These are phyloP conservation scores for Lysandra bellargus DNA, from an alignment of 2,888 invertebrate genomes.

Conservation along the genomic window DNA sequence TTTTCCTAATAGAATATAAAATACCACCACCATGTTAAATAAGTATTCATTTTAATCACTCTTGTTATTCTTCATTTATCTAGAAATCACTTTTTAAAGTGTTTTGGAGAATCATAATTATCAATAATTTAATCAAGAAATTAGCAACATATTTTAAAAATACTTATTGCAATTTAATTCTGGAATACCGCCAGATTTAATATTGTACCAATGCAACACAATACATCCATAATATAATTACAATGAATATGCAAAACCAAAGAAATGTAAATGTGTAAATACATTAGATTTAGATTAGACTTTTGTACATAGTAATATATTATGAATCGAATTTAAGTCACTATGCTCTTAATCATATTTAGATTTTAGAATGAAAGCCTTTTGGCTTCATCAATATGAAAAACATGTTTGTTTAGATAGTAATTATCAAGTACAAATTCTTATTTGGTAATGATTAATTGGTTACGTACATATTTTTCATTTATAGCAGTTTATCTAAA, in stretches of 20 bases:
- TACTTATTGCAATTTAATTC: background rate
- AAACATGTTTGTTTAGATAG: background rate
- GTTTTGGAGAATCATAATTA: background rate
- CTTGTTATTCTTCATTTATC: background rate
- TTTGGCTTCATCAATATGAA: background rate
- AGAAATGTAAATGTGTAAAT: slow-evolving; percentile 32
- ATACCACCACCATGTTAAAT: background rate
- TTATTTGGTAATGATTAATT: background rate
- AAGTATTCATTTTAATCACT: background rate
- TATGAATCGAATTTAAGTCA: background rate
- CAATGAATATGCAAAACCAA: slow-evolving; percentile 28
- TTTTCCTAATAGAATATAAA: background rate
- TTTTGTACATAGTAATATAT: slow-evolving; percentile 9
- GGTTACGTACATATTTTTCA: background rate
- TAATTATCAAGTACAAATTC: background rate
- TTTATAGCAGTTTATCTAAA: background rate
- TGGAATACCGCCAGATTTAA: background rate
- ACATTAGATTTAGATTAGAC: slow-evolving; percentile 2
- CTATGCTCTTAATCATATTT: background rate
- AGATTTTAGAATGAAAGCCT: background rate
- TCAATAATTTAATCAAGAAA: background rate
- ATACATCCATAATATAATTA: background rate
- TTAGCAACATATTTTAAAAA: background rate
- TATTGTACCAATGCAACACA: background rate
- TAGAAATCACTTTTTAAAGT: background rate